These are phyloP conservation scores for Rhagologus leucostigma DNA, from an alignment of 2,113 vertebrate genomes.

Conservation along the genomic window DNA sequence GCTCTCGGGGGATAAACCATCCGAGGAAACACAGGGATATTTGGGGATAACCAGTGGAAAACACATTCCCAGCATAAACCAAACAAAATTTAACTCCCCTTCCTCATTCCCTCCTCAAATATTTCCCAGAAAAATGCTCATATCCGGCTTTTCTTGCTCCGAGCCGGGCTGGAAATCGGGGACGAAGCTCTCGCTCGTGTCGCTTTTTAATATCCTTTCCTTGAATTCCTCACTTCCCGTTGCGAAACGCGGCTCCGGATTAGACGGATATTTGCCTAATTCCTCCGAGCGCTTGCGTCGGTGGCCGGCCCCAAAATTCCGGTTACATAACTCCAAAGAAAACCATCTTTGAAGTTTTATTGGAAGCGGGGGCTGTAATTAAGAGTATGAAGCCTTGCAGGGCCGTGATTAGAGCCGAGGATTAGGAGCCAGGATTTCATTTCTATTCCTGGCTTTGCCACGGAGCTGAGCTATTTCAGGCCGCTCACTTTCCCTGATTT, in stretches of 20 bases:
- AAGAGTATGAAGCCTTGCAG: background rate
- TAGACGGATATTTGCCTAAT: background rate
- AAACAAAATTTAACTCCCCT: background rate
- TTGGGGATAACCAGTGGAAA: background rate
- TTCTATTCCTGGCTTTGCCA: slow-evolving; percentile 32
- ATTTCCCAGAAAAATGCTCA: background rate
- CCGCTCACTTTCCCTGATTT: background rate
- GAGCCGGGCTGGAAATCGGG: background rate
- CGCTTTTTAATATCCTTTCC: background rate
- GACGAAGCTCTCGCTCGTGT: accelerated
- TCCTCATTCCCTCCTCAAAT: background rate
- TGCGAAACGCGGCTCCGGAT: background rate
- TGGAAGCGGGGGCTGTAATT: background rate
- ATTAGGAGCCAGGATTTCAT: slow-evolving; percentile 22
- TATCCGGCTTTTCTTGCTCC: background rate
- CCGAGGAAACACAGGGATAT: accelerated
- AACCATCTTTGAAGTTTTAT: background rate
- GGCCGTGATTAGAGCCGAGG: background rate
- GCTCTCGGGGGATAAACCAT: background rate
- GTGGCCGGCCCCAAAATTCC: background rate
- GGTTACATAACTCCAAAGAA: background rate
- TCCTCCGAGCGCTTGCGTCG: background rate
- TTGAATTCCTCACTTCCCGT: background rate
- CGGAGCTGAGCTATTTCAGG: background rate
- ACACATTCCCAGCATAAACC: background rate